phyloP scores from a whole-genome alignment of 2,888 invertebrate species.

The Cotesia congregata region DNA sequence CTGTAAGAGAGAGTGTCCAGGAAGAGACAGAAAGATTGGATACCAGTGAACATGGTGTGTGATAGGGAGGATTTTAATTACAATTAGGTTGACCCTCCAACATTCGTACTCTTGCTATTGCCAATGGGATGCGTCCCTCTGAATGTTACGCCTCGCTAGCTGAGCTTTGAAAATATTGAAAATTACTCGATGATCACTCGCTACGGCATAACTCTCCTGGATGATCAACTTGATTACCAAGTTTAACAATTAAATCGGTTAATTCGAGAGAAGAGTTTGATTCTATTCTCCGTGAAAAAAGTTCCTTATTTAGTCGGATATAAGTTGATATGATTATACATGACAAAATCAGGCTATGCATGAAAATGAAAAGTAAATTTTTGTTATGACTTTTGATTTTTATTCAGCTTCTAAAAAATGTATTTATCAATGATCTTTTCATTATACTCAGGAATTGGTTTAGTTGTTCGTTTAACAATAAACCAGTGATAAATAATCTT shows the following conservation, averaged over 20 bases:
- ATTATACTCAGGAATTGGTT: too few relatives aligned
- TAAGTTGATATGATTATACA: too few relatives aligned
- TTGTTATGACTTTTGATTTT: too few relatives aligned
- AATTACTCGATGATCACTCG: conserved; percentile 40
- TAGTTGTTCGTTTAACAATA: too few relatives aligned
- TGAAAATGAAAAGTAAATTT: too few relatives aligned
- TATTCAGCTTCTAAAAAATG: too few relatives aligned
- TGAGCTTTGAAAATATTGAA: conserved; percentile 41
- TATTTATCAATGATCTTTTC: too few relatives aligned
- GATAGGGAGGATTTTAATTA: conserved; percentile 59
- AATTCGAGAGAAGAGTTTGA: not conserved
- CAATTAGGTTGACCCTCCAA: conserved; percentile 50
- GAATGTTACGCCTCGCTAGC: conserved; percentile 19
- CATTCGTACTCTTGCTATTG: conserved; percentile 47
- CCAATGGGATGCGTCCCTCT: conserved; percentile 46
- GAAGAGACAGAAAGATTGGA: conserved; percentile 34
- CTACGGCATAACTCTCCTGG: not conserved
- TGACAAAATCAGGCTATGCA: too few relatives aligned
- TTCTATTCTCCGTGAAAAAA: too few relatives aligned
- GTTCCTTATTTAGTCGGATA: too few relatives aligned
- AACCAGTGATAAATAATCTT: too few relatives aligned
- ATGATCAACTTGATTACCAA: conserved; percentile 36
- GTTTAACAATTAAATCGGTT: conserved; percentile 30
- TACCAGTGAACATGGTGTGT: conserved; percentile 34
- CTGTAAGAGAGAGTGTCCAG: conserved; percentile 34